These are phyloP conservation scores for Rutpela maculata DNA, from an alignment of 2,888 invertebrate species.

Conservation along the genomic window DNA sequence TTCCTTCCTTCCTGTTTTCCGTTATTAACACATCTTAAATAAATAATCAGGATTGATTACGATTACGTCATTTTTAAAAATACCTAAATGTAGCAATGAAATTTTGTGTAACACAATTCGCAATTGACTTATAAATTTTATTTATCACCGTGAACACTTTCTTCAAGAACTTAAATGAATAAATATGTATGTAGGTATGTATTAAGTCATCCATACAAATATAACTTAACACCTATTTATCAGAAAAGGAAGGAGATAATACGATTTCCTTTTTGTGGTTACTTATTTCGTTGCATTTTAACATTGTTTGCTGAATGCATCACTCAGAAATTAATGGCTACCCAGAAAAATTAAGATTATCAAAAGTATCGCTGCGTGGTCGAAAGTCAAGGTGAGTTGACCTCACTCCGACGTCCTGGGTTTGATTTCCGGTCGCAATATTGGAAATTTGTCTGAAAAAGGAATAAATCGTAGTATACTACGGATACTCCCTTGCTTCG, in stretches of 20 bases:
- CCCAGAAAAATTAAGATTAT: neutral
- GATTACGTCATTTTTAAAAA: constrained; percentile 42
- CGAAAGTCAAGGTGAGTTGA: too few relatives aligned
- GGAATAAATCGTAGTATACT: too few relatives aligned
- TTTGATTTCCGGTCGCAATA: too few relatives aligned
- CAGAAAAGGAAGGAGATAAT: constrained; percentile 37
- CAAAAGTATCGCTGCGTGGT: neutral
- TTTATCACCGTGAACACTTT: constrained; percentile 28
- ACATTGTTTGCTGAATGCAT: neutral
- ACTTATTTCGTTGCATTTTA: neutral
- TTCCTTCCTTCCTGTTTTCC: constrained; percentile 10
- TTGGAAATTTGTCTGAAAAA: too few relatives aligned
- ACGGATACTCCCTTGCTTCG: too few relatives aligned
- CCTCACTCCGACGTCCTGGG: too few relatives aligned
- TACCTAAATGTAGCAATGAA: constrained; percentile 41
- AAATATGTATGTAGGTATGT: constrained; percentile 21
- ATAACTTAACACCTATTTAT: constrained; percentile 34
- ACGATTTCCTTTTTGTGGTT: constrained; percentile 33
- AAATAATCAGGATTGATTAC: constrained; percentile 7
- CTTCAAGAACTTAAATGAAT: constrained; percentile 5
- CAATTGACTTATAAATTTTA: constrained; percentile 27
- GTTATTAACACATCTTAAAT: too few relatives aligned
- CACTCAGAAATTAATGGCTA: neutral
- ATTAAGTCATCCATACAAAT: constrained; percentile 32
- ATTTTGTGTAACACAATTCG: constrained; percentile 34